phyloP scores from a whole-genome alignment of 2,113 vertebrate species.

The Ceyx cyanopectus region DNA sequence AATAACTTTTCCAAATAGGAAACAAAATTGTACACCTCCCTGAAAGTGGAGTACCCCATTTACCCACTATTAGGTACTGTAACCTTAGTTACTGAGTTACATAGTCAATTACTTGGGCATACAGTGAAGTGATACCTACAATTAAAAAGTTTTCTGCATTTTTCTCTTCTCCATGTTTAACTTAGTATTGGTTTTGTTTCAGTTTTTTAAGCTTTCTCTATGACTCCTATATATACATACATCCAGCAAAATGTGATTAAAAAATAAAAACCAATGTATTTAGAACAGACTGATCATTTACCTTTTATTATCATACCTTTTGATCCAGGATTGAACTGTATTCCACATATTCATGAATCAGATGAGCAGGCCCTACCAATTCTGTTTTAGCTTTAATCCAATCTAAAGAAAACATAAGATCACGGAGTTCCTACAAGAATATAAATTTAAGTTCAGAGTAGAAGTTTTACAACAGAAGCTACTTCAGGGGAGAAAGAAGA shows the following conservation, averaged over 20 bases:
- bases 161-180: neutral
- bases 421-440: conserved; percentile 85
- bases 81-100: neutral
- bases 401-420: conserved; percentile 93
- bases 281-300: neutral
- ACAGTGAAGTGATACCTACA: neutral
- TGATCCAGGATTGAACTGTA: conserved; percentile 88
- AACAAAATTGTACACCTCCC: neutral
- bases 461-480: neutral
- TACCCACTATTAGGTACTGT: neutral
- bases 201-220: neutral
- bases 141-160: neutral
- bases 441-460: conserved; percentile 3
- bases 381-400: conserved; percentile 93
- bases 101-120: neutral
- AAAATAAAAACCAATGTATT: neutral
- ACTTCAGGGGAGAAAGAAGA: neutral
- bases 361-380: conserved; percentile 90
- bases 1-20: neutral
- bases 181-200: neutral
- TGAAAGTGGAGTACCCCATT: neutral
- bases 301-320: conserved; percentile 83
- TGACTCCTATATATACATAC: neutral
- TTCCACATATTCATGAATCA: conserved; percentile 95
- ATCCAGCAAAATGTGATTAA: neutral